Conservation (phyloP, 2,797 vertebrate species). For the Furcifer pardalis region DNA sequence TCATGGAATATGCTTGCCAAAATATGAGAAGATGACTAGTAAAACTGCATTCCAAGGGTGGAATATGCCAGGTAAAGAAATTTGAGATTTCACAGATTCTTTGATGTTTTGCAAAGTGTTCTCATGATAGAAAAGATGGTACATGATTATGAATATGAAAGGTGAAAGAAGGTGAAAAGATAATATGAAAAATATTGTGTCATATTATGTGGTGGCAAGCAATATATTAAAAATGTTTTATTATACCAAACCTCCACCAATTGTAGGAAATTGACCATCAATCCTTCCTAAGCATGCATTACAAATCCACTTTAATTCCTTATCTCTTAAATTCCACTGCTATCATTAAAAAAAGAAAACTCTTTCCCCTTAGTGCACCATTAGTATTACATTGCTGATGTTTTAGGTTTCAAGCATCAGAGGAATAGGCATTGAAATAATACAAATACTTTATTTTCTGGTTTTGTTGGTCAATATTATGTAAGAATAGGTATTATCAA, state of each 20-base stretch:
- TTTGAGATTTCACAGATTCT: neutral
- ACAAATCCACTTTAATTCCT: too few species aligned
- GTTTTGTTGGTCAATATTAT: neutral
- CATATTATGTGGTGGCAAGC: neutral
- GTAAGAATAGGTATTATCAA: neutral
- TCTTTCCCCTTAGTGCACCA: neutral
- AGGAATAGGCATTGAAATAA: neutral
- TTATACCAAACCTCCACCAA: neutral
- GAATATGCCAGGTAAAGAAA: neutral
- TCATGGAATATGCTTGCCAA: neutral
- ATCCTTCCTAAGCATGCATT: too few species aligned
- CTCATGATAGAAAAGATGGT: neutral
- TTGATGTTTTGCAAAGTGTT: neutral
- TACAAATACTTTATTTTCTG: neutral
- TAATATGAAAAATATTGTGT: neutral
- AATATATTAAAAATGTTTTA: neutral
- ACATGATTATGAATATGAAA: neutral
- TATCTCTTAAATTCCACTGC: neutral
- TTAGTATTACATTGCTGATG: neutral
- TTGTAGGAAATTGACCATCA: neutral
- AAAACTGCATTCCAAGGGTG: neutral
- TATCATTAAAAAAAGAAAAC: neutral
- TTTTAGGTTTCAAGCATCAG: neutral
- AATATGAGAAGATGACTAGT: neutral
- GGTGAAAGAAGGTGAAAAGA: neutral